A percentile compares a stretch with the other conserved stretches of the same genome.
Conservation (phyloP, 2,797 vertebrate genomes). For the Telmatherina bonti region DNA sequence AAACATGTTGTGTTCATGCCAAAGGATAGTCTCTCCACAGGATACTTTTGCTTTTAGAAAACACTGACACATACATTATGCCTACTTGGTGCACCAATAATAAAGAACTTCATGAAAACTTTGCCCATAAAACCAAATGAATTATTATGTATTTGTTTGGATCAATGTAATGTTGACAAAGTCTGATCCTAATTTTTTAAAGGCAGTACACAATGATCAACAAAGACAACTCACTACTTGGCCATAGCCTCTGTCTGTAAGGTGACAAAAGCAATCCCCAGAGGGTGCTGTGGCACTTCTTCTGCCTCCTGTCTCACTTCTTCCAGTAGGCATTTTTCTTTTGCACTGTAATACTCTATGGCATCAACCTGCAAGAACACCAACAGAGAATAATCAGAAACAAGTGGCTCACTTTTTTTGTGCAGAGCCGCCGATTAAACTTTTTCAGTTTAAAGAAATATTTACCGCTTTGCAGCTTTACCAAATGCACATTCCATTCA, state of each 20-base stretch:
- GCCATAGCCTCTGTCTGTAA: conserved; percentile 92
- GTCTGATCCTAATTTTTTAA: not conserved
- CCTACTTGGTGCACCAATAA: not conserved
- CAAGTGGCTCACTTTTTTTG: not conserved
- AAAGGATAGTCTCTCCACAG: not conserved
- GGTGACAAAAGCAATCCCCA: conserved; percentile 95
- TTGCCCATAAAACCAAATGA: not conserved
- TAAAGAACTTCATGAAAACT: not conserved
- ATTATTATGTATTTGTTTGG: not conserved
- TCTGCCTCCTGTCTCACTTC: conserved; percentile 79
- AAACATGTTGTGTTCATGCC: not conserved
- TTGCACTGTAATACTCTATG: conserved; percentile 86
- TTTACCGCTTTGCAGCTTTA: not conserved
- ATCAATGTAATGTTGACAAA: not conserved
- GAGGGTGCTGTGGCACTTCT: conserved; percentile 75
- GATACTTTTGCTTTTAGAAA: not conserved
- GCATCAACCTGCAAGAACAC: conserved; percentile 88
- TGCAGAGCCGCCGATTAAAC: not conserved
- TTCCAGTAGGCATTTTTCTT: conserved; percentile 80
- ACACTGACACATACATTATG: not conserved
- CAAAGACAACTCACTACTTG: conserved; percentile 85
- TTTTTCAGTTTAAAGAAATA: not conserved
- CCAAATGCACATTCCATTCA: too few relatives aligned
- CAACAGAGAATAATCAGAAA: not conserved
- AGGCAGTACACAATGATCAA: not conserved